Percentiles rank a stretch among this genome's conserved stretches.
phyloP scores from a whole-genome alignment of 2,888 invertebrate species.

The Uloborus plumipes region DNA sequence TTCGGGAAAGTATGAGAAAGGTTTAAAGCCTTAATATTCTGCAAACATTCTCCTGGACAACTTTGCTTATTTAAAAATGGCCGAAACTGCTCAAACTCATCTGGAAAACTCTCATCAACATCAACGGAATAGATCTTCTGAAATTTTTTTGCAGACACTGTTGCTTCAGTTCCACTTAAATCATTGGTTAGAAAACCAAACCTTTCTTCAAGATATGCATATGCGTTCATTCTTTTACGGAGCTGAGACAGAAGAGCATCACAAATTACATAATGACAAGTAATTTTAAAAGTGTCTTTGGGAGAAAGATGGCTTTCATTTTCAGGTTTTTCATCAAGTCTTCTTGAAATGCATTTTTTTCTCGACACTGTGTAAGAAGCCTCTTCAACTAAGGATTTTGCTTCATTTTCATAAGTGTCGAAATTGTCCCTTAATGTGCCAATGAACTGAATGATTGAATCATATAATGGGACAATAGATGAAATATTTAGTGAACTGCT shows the following conservation, averaged over 20 bases:
- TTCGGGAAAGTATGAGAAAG: neutral
- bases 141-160: neutral
- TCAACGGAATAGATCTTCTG: neutral
- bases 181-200: neutral
- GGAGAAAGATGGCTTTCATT: neutral
- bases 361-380: neutral
- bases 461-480: neutral
- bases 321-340: neutral
- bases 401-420: neutral
- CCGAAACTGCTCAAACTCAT: neutral
- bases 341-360: neutral
- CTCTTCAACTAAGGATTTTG: neutral
- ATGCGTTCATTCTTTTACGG: neutral
- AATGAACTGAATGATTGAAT: neutral
- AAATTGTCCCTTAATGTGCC: neutral
- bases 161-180: neutral
- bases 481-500: neutral
- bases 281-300: neutral
- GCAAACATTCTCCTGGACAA: neutral
- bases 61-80: neutral
- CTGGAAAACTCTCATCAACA: neutral
- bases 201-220: neutral
- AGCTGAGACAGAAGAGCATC: neutral
- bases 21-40: neutral
- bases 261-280: neutral